Percentiles rank a stretch among this genome's conserved stretches.
phyloP scores from a whole-genome alignment of 2,113 vertebrate species.

The Arvicanthis niloticus region DNA sequence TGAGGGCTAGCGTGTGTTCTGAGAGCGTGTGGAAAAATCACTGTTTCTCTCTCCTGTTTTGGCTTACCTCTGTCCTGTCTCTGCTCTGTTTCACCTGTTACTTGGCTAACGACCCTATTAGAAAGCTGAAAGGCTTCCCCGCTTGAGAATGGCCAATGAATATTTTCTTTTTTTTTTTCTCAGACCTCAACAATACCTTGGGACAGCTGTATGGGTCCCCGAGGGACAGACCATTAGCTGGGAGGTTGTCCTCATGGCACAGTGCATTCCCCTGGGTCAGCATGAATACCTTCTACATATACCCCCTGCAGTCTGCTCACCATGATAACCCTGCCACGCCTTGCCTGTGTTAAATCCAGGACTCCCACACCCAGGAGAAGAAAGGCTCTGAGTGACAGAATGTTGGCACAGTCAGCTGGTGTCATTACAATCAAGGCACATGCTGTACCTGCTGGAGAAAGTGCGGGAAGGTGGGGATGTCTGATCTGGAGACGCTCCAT shows the following conservation, averaged over 20 bases:
- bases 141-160: slow-evolving; percentile 40
- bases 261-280: neutral
- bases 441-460: neutral
- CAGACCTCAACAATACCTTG: slow-evolving; percentile 40
- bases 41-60: neutral
- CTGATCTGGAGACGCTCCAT: neutral
- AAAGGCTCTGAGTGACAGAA: neutral
- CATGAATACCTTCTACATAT: accelerated
- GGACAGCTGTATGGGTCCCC: slow-evolving; percentile 52
- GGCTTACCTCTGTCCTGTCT: neutral
- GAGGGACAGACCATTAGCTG: neutral
- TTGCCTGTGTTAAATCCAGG: neutral
- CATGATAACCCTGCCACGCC: too few species aligned
- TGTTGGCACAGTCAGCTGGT: neutral
- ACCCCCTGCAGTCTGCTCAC: neutral
- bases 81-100: slow-evolving; percentile 37
- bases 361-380: neutral
- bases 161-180: slow-evolving; percentile 22
- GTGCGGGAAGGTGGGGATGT: neutral
- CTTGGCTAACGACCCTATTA: slow-evolving; percentile 54
- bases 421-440: neutral
- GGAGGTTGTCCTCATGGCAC: neutral
- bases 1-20: neutral
- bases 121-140: neutral
- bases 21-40: neutral